Evolutionary conservation across 2,113 vertebrate genomes (phyloP).

Genomic region (Sander vitreus): DNA sequence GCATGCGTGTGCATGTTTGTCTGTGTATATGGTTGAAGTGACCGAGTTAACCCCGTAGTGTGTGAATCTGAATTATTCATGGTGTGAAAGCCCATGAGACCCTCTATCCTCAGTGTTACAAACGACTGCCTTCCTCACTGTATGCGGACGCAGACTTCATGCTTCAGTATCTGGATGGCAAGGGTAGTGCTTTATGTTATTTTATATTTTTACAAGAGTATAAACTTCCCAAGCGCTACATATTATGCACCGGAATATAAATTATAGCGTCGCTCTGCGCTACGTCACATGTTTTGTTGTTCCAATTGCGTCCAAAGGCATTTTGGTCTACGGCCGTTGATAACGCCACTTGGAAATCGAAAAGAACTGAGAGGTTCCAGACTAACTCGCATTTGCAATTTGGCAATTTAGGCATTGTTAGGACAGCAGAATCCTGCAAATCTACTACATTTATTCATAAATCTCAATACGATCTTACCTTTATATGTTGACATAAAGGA

Average conservation of each 20-base stretch:
- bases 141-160: constrained; percentile 38
- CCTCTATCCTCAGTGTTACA: constrained; percentile 62
- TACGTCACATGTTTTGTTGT: too few species aligned
- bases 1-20: constrained; percentile 2
- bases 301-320: too few species aligned
- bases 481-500: not conserved
- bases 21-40: constrained; percentile 50
- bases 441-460: not conserved
- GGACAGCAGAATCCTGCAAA: not conserved
- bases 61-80: constrained; percentile 78
- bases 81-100: constrained; percentile 60
- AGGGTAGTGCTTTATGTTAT: constrained; percentile 56
- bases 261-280: not conserved
- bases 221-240: constrained; percentile 39
- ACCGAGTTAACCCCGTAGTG: constrained; percentile 65
- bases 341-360: too few species aligned
- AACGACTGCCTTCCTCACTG: constrained; percentile 60
- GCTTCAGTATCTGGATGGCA: constrained; percentile 39
- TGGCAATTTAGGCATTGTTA: too few species aligned
- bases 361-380: too few species aligned
- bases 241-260: constrained; percentile 43
- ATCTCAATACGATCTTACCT: not conserved
- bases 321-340: too few species aligned
- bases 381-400: too few species aligned
- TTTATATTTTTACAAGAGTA: constrained; percentile 53